Evolutionary conservation across 2,797 vertebrate genomes (phyloP).

Genomic region (Staurois parvus): DNA sequence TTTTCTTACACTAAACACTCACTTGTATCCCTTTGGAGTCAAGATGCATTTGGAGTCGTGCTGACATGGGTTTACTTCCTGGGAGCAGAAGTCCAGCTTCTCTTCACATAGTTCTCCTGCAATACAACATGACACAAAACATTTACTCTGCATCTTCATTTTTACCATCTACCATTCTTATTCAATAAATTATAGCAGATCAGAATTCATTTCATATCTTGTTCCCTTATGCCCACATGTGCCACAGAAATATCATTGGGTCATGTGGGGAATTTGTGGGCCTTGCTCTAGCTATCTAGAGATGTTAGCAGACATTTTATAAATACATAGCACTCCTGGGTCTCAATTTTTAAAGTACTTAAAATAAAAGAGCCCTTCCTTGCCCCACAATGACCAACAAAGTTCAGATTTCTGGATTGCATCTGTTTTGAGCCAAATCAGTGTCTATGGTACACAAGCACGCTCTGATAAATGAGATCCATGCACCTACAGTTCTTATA

Average conservation of each 20-base stretch:
- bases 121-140: conserved; percentile 65
- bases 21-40: conserved; percentile 92
- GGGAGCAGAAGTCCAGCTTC: conserved; percentile 94
- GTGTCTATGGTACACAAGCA: background rate
- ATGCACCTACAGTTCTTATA: background rate
- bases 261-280: background rate
- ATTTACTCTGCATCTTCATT: background rate
- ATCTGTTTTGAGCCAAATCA: background rate
- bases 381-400: no score
- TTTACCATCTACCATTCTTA: no score
- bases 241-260: background rate
- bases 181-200: background rate
- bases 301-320: background rate
- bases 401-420: no score
- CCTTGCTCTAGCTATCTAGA: background rate
- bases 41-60: conserved; percentile 96
- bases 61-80: conserved; percentile 94
- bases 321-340: background rate
- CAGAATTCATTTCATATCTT: background rate
- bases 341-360: background rate
- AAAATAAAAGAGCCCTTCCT: background rate
- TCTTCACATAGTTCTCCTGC: conserved; percentile 96
- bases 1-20: conserved; percentile 70
- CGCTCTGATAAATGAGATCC: background rate
- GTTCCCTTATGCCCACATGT: background rate